A percentile compares a stretch with the other conserved stretches of the same genome.
Conservation (phyloP, 1,140 invertebrate genomes). For the Drosophila miranda region DNA sequence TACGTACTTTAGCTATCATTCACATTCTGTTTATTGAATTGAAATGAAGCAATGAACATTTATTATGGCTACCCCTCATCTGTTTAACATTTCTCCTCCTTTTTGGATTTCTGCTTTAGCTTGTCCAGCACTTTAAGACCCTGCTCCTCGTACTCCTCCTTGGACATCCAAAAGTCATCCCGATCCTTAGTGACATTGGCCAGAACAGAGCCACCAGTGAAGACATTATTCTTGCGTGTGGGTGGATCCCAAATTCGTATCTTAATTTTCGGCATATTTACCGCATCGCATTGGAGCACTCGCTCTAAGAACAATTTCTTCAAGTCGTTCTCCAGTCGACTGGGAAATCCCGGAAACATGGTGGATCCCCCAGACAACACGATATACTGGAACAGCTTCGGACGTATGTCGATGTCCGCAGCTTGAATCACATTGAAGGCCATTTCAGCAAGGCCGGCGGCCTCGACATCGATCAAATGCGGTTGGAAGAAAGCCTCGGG, state of each 20-base stretch:
- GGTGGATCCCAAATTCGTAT: conserved; percentile 99
- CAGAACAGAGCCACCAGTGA: conserved; percentile 98
- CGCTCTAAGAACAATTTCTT: conserved; percentile 98
- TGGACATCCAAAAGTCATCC: conserved; percentile 97
- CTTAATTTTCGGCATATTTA: conserved; percentile 98
- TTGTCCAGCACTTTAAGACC: conserved; percentile 83
- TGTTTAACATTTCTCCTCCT: conserved; percentile 1
- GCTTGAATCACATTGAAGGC: conserved; percentile 98
- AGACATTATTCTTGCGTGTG: conserved; percentile 99
- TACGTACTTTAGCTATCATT: too few species aligned
- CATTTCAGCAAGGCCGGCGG: conserved; percentile 98
- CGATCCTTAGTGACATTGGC: conserved; percentile 99
- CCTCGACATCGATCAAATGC: conserved; percentile 98
- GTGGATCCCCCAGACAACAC: conserved; percentile 99
- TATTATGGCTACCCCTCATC: conserved; percentile 6
- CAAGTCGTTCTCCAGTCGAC: conserved; percentile 97
- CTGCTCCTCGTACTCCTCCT: conserved; percentile 96
- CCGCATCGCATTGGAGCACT: conserved; percentile 96
- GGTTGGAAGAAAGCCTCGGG: conserved; percentile 99
- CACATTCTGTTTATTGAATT: too few species aligned
- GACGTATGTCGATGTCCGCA: conserved; percentile 97
- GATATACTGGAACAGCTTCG: conserved; percentile 99
- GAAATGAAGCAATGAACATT: too few species aligned
- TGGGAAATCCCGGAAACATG: conserved; percentile 99
- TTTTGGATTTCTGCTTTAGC: conserved; percentile 65